Conservation (phyloP, 2,113 vertebrate genomes). For the Kryptolebias marmoratus region DNA sequence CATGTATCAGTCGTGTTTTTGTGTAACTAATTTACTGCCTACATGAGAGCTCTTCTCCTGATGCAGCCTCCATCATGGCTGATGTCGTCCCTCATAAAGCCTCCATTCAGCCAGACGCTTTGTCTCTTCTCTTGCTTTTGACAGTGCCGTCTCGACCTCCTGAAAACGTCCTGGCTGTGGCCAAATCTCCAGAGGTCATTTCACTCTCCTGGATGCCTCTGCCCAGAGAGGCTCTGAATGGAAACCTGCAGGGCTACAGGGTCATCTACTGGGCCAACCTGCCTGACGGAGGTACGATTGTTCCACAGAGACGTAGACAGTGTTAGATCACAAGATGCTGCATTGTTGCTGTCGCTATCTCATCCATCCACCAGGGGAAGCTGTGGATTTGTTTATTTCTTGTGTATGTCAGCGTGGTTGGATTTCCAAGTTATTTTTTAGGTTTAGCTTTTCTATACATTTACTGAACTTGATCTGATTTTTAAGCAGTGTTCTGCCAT, state of each 20-base stretch:
- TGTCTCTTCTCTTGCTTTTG: slow-evolving; percentile 16
- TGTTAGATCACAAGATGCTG: not conserved
- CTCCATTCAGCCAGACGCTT: not conserved
- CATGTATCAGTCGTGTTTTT: not conserved
- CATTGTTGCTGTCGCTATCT: not conserved
- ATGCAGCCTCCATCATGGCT: too few species aligned
- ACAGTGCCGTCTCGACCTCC: slow-evolving; percentile 95
- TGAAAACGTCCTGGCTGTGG: slow-evolving; percentile 94
- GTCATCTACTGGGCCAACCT: slow-evolving; percentile 99
- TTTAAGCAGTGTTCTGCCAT: not conserved
- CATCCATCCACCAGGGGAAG: slow-evolving; percentile 50
- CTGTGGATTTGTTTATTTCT: slow-evolving; percentile 23
- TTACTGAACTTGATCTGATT: not conserved
- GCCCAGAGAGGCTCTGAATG: slow-evolving; percentile 93
- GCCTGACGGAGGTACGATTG: slow-evolving; percentile 90
- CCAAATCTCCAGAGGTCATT: slow-evolving; percentile 95
- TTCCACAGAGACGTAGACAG: not conserved
- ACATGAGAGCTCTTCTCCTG: not conserved
- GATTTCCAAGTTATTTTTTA: not conserved
- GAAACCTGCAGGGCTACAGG: slow-evolving; percentile 96
- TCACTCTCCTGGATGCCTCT: slow-evolving; percentile 94
- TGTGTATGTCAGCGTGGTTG: not conserved
- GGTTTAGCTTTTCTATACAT: not conserved
- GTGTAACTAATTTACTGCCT: not conserved
- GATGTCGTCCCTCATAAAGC: not conserved